Percentiles rank a stretch among this genome's conserved stretches.
Conservation (phyloP, 2,797 vertebrate genomes). For the Enteromius unitaeniatus region DNA sequence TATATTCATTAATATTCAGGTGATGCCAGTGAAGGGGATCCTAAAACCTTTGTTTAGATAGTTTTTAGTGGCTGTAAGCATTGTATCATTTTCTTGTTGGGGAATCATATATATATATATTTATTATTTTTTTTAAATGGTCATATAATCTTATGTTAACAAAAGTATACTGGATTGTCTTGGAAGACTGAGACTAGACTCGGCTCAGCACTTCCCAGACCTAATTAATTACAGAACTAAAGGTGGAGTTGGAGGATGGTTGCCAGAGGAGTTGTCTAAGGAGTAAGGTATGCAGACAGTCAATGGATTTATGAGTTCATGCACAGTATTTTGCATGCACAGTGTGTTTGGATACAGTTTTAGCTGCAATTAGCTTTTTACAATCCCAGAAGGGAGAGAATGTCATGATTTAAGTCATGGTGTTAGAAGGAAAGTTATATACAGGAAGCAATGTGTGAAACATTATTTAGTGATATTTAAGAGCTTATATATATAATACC, state of each 20-base stretch:
- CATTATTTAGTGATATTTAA: background rate
- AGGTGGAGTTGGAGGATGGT: conserved; percentile 9
- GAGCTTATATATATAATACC: no score
- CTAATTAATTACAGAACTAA: conserved; percentile 13
- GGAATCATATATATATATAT: no score
- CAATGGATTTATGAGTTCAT: conserved; percentile 24
- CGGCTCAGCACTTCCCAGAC: background rate
- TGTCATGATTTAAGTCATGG: background rate
- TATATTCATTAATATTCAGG: background rate
- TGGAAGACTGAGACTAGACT: background rate
- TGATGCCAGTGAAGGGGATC: background rate
- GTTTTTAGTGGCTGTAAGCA: background rate
- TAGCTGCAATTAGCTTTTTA: background rate
- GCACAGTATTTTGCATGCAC: background rate
- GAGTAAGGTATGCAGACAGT: conserved; percentile 46
- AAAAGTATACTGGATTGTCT: background rate
- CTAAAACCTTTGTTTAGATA: background rate
- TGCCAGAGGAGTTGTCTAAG: conserved; percentile 6
- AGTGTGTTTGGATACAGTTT: background rate
- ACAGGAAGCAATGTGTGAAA: background rate
- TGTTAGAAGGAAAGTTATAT: background rate
- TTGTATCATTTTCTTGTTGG: background rate
- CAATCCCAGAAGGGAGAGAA: background rate
- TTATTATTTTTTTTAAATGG: background rate
- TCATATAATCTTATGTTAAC: background rate